phyloP scores from a whole-genome alignment of 2,888 invertebrate genomes.

The Campaea margaritaria region DNA sequence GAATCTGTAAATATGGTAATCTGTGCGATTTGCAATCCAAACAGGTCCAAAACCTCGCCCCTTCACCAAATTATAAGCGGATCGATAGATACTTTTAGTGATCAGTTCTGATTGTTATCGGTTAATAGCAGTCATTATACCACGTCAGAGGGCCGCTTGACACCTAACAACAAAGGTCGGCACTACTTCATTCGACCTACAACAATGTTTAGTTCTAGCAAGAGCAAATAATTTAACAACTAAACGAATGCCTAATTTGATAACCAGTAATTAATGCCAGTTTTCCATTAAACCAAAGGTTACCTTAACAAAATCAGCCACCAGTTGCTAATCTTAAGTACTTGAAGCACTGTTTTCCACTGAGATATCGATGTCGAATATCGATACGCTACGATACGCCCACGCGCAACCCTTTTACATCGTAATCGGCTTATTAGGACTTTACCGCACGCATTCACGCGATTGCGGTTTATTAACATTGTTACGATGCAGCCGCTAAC shows the following conservation, averaged over 20 bases:
- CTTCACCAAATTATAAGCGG: no score
- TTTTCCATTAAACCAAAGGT: neutral
- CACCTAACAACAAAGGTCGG: no score
- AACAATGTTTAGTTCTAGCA: no score
- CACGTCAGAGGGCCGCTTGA: no score
- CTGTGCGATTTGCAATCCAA: no score
- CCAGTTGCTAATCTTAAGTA: constrained; percentile 2
- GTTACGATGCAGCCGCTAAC: constrained; percentile 45
- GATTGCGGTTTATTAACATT: constrained; percentile 58
- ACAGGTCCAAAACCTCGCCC: no score
- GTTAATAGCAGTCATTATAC: no score
- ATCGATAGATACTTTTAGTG: no score
- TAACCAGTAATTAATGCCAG: neutral
- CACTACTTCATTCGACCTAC: no score
- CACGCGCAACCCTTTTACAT: constrained; percentile 60
- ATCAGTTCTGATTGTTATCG: no score
- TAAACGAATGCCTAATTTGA: neutral
- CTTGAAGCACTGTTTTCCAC: constrained; percentile 23
- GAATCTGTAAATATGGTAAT: no score
- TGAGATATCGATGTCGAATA: constrained; percentile 19
- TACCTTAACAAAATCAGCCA: neutral
- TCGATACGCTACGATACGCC: constrained; percentile 29
- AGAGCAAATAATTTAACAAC: neutral
- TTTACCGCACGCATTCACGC: constrained; percentile 71
- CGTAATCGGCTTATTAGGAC: constrained; percentile 80